Base-by-base conservation (phyloP, 2,888 invertebrate genomes). In the Cynaeus angustus region DNA sequence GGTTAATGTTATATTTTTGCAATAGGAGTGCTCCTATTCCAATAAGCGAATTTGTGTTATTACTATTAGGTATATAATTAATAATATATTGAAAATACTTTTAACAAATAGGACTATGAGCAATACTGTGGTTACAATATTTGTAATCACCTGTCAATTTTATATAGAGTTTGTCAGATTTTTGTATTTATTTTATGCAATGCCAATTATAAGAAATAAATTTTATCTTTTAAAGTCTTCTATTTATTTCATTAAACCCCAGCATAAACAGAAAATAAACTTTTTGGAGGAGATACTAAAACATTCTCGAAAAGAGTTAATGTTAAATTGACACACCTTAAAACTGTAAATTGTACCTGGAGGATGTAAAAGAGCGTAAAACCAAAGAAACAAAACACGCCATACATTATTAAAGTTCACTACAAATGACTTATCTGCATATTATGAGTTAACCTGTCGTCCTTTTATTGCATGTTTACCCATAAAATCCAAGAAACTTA, bases 31-130 rank as follows among this genome's bases (percentile, higher is more conserved):
- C 81, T 81, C 79, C 79, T 81, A 77, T 81, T 81, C 80, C 80
- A 81, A 82, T 79, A 84, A 84, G 84, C 84, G 82, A 82, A 79
- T 85, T 83, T 85, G 85, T 85, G 85, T 85, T 85, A 85, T 83
- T 85, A 85, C 80, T 83, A 75, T 80, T 83, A 83, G 78, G 83
- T 78, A 80, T 81, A 80, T 80, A 56, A 67, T 66, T 55, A 48
- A 53, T 80, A 82, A 79, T 79, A 81, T 79, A 80, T 79, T 77
- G 73, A 79, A 74, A 75, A 76, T 79, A 79, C 78, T 79, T 78
- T 79, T 43, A 74, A 68, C 30, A 67, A 64, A 56, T 64, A 71
- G 41, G 50, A 64, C 50, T 70, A 67, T 67, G 50, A 70, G 82
- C 83, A 83, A 84, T 83, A 84, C 79, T 77, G 76, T 72, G 82